Conservation (phyloP, 2,888 invertebrate species). For the Lamellibrachia columna region DNA sequence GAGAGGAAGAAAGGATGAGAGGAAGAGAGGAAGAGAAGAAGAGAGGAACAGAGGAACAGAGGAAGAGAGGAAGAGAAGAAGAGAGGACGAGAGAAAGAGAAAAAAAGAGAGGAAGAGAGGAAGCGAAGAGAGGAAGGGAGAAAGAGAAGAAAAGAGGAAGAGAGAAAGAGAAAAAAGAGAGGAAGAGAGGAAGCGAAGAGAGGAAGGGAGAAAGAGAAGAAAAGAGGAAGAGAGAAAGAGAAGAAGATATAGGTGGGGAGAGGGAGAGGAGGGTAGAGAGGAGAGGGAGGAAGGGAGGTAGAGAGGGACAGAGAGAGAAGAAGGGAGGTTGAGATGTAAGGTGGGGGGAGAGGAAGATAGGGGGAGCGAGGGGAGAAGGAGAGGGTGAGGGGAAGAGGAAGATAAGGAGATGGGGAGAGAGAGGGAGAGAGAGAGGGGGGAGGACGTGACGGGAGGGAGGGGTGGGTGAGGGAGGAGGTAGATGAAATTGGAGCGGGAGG, state of each 20-base stretch:
- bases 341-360: not conserved
- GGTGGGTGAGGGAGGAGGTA: not conserved
- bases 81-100: too few species aligned
- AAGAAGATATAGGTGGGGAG: not conserved
- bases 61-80: not conserved
- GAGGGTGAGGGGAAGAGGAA: conserved; percentile 19
- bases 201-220: not conserved
- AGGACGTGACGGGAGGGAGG: not conserved
- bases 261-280: conserved; percentile 24
- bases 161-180: not conserved
- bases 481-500: not conserved
- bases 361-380: not conserved
- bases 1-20: not conserved
- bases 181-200: not conserved
- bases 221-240: not conserved
- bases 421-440: conserved; percentile 18
- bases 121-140: not conserved
- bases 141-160: not conserved
- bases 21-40: not conserved
- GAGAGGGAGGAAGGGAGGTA: not conserved
- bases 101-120: not conserved
- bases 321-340: not conserved
- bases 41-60: conserved; percentile 17
- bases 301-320: too few species aligned
- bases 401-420: not conserved